These are phyloP conservation scores for Australoheros facetus DNA, from an alignment of 2,797 vertebrate species.

Conservation along the genomic window DNA sequence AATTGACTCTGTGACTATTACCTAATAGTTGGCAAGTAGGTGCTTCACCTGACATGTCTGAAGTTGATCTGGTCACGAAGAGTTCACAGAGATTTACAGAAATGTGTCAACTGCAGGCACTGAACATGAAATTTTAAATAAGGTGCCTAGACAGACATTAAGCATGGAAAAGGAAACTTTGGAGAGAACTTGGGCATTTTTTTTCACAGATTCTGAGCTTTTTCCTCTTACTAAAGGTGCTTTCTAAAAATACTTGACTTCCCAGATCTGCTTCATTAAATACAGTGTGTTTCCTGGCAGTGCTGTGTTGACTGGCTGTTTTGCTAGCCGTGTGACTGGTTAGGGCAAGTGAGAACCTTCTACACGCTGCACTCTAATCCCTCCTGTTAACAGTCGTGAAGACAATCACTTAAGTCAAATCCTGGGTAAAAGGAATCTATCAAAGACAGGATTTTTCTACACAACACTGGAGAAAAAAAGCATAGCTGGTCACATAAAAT, in stretches of 20 bases:
- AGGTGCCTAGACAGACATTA: conserved; percentile 5
- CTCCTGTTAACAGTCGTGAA: conserved; percentile 3
- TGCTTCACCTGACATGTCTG: background rate
- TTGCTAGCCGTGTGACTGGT: conserved; percentile 52
- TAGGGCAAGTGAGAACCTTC: conserved; percentile 35
- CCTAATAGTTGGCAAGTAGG: background rate
- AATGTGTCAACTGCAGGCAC: background rate
- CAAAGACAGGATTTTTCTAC: conserved; percentile 4
- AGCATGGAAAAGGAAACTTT: conserved; percentile 34
- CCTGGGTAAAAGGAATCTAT: background rate
- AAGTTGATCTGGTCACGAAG: background rate
- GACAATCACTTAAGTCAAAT: conserved; percentile 6
- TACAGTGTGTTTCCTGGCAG: conserved; percentile 76
- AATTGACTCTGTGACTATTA: background rate
- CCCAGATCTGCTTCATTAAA: conserved; percentile 78
- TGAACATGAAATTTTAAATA: background rate
- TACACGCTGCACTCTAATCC: background rate
- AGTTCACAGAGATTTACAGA: conserved; percentile 15
- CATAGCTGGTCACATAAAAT: conserved; percentile 17
- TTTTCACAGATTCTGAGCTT: conserved; percentile 54
- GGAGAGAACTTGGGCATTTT: conserved; percentile 26
- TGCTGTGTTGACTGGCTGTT: conserved; percentile 46
- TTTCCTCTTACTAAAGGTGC: conserved; percentile 69
- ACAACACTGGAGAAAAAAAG: conserved; percentile 10
- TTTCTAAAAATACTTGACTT: conserved; percentile 79